These are phyloP conservation scores for Drosophila simulans DNA, from an alignment of 1,140 invertebrate species.

Conservation along the genomic window DNA sequence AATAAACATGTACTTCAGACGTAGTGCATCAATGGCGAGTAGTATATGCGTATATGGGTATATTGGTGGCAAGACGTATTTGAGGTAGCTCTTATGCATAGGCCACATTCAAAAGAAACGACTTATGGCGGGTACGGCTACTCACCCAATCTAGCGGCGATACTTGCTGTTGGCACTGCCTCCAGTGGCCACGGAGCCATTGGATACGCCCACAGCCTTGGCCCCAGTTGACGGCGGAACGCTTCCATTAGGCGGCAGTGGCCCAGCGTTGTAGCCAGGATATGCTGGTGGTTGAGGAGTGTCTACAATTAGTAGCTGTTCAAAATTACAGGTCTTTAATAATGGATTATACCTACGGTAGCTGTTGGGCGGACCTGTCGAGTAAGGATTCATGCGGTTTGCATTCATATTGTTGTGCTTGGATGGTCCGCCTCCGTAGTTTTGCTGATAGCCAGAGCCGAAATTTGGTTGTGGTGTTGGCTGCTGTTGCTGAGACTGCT, in stretches of 20 bases:
- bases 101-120: constrained; percentile 40
- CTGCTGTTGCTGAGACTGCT: constrained; percentile 50
- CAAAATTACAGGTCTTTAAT: background rate
- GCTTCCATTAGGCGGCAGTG: constrained; percentile 61
- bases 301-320: constrained; percentile 19
- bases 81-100: constrained; percentile 39
- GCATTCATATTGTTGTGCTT: constrained; percentile 86
- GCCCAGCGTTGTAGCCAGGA: constrained; percentile 55
- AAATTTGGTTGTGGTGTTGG: constrained; percentile 86
- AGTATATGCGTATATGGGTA: background rate
- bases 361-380: constrained; percentile 62
- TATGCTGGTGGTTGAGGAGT: constrained; percentile 57
- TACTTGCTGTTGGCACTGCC: constrained; percentile 74
- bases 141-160: constrained; percentile 67
- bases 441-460: constrained; percentile 90
- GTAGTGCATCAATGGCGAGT: constrained; percentile 28
- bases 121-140: constrained; percentile 34
- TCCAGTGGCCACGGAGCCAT: constrained; percentile 66
- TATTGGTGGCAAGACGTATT: constrained; percentile 40
- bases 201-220: constrained; percentile 51
- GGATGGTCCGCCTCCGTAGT: constrained; percentile 89
- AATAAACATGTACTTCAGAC: constrained; percentile 31
- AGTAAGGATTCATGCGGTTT: constrained; percentile 86
- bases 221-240: constrained; percentile 11
- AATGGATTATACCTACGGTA: constrained; percentile 56